These are phyloP conservation scores for Pedionomus torquatus DNA, from an alignment of 2,113 vertebrate genomes.

Conservation along the genomic window DNA sequence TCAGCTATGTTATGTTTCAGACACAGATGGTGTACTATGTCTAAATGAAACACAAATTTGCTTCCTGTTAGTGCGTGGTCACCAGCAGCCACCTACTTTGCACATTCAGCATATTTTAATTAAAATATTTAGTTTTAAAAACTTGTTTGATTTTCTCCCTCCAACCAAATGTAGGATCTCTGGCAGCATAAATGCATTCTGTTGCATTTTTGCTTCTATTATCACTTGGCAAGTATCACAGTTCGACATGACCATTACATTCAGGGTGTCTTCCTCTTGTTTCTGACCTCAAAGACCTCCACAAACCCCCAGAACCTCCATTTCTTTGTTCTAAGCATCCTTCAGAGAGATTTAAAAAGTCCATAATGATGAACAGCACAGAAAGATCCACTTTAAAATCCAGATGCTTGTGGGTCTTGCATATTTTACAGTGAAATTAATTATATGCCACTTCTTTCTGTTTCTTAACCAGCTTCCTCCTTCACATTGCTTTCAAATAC, in stretches of 20 bases:
- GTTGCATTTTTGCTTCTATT: not conserved
- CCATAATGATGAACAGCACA: not conserved
- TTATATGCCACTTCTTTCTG: constrained; percentile 7
- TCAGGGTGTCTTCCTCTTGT: constrained; percentile 2
- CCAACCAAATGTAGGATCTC: not conserved
- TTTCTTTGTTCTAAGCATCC: not conserved
- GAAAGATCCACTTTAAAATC: constrained; percentile 22
- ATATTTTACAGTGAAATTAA: constrained; percentile 2
- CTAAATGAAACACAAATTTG: not conserved
- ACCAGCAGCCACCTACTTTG: not conserved
- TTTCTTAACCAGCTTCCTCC: constrained; percentile 8
- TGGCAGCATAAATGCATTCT: not conserved
- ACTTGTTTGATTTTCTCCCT: not conserved
- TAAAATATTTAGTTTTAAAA: not conserved
- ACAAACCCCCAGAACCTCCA: not conserved
- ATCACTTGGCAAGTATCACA: not conserved
- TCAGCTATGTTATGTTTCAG: not conserved
- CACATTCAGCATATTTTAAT: not conserved
- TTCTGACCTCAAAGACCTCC: constrained; percentile 26
- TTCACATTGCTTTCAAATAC: not conserved
- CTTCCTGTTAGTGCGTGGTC: not conserved
- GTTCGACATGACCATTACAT: not conserved
- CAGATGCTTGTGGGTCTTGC: not conserved
- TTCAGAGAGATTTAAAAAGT: not conserved
- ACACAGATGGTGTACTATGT: not conserved